phyloP scores from a whole-genome alignment of 2,888 invertebrate genomes.

The Andrena marginata region DNA sequence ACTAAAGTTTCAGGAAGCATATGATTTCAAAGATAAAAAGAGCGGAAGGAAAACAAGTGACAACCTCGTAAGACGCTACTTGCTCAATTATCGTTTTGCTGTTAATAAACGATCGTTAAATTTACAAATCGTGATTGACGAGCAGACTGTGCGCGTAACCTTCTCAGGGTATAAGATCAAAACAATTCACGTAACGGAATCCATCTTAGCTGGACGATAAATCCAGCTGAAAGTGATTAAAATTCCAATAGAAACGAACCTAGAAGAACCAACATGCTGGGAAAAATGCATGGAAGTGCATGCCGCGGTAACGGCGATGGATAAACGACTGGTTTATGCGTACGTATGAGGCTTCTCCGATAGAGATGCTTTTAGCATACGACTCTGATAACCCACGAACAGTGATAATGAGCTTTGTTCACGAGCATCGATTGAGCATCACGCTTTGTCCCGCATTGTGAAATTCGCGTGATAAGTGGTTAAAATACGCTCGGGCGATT shows the following conservation, averaged over 20 bases:
- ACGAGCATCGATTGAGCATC: constrained; percentile 37
- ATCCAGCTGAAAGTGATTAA: constrained; percentile 64
- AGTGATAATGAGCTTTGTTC: constrained; percentile 44
- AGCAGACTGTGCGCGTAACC: constrained; percentile 2
- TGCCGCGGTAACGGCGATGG: constrained; percentile 31
- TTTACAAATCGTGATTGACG: constrained; percentile 1
- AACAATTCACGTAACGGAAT: constrained; percentile 63
- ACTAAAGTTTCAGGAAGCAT: too few relatives aligned
- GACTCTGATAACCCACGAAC: constrained; percentile 37
- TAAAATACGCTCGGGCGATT: not conserved
- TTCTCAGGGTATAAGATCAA: constrained; percentile 18
- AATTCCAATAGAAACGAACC: constrained; percentile 56
- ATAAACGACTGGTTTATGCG: constrained; percentile 42
- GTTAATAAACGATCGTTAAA: constrained; percentile 13
- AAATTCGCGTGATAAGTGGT: constrained; percentile 22
- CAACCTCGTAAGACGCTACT: not conserved
- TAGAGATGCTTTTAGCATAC: constrained; percentile 33
- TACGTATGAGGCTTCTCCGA: constrained; percentile 24
- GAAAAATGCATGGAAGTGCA: constrained; percentile 46
- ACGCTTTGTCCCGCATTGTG: constrained; percentile 14
- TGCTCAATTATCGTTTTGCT: not conserved
- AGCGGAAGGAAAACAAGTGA: not conserved
- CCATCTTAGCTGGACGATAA: constrained; percentile 50
- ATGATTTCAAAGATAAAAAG: not conserved
- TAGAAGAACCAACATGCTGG: constrained; percentile 12